Conservation (phyloP, 2,113 vertebrate species). For the Anhinga anhinga region DNA sequence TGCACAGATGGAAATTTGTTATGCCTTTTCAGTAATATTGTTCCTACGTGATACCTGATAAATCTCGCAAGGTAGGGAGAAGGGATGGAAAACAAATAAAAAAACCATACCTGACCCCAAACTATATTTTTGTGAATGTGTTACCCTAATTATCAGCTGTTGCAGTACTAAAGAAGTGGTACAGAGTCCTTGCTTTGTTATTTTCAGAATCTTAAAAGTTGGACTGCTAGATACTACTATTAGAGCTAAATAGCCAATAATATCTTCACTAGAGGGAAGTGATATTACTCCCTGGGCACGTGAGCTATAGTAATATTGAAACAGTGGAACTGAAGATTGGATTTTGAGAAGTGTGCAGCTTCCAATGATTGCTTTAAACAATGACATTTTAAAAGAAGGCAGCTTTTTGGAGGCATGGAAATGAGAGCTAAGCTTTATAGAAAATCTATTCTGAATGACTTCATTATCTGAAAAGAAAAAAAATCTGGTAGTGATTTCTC, state of each 20-base stretch:
- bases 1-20: not conserved
- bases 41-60: fast-evolving
- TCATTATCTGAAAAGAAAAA: not conserved
- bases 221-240: not conserved
- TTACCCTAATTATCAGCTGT: not conserved
- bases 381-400: not conserved
- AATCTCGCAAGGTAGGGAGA: not conserved
- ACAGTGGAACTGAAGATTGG: not conserved
- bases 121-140: not conserved
- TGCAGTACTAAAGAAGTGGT: not conserved
- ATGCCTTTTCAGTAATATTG: not conserved
- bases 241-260: not conserved
- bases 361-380: conserved; percentile 1
- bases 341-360: not conserved
- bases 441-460: not conserved
- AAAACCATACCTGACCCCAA: not conserved
- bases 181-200: not conserved
- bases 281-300: not conserved
- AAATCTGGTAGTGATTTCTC: not conserved
- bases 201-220: not conserved
- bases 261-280: not conserved
- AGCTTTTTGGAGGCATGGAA: not conserved
- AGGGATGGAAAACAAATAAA: not conserved
- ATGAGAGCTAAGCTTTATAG: not conserved
- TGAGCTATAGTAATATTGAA: not conserved